Evolutionary conservation across 2,888 invertebrate species (phyloP).

Genomic region (Volucella zonaria): DNA sequence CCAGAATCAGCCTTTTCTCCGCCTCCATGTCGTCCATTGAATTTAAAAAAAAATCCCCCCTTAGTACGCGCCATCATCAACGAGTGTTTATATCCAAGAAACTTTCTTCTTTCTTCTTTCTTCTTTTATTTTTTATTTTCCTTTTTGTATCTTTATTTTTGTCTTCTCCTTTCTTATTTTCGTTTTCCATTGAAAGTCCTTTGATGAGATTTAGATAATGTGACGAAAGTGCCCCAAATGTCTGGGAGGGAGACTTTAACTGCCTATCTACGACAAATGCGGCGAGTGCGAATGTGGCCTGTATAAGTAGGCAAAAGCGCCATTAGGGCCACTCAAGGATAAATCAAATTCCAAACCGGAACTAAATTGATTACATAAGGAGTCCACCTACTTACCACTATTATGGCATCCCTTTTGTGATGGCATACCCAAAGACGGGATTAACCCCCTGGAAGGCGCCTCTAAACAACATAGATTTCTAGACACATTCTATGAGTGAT

Average conservation of each 20-base stretch:
- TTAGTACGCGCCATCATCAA: background rate
- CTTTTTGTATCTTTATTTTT: background rate
- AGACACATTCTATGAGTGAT: background rate
- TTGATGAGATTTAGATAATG: constrained; percentile 11
- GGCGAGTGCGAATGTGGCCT: background rate
- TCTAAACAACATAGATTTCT: background rate
- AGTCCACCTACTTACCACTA: background rate
- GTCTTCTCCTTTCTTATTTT: constrained; percentile 1
- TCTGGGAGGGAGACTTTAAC: background rate
- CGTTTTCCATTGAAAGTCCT: constrained; percentile 14
- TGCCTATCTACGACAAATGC: background rate
- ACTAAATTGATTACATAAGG: constrained; percentile 60
- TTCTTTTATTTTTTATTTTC: constrained; percentile 1
- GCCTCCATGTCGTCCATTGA: background rate
- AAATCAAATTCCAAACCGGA: constrained; percentile 62
- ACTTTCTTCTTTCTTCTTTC: background rate
- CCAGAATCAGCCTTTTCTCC: background rate
- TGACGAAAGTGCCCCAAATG: constrained; percentile 36
- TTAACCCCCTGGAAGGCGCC: constrained; percentile 21
- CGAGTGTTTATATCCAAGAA: constrained; percentile 1
- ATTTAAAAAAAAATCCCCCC: constrained; percentile 6
- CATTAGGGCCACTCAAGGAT: constrained; percentile 64
- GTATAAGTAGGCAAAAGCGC: constrained; percentile 9
- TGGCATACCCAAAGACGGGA: constrained; percentile 24
- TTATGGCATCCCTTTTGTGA: constrained; percentile 9